Base-by-base conservation (phyloP, 2,888 invertebrate genomes). In the Hypsopygia costalis region DNA sequence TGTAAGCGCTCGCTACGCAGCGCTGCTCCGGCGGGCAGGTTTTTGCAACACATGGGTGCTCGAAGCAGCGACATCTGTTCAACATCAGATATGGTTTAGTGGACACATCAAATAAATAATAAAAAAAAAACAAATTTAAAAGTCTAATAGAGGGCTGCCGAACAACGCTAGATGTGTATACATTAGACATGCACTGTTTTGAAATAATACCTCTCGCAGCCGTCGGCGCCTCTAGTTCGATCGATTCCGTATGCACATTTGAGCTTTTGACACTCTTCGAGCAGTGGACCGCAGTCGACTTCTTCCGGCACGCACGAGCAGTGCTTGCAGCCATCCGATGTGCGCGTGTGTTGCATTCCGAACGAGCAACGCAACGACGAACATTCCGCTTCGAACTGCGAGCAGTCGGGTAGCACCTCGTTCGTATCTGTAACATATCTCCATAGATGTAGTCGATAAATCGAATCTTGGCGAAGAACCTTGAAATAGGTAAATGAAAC, bases 191-290 rank as follows among this genome's bases (percentile, higher is more conserved):
- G n/a, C n/a, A n/a, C n/a, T n/a, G n/a, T n/a, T n/a, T n/a, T n/a
- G n/a, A n/a, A n/a, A n/a, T n/a, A n/a, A n/a, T 16, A 81, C 82
- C 70, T 73, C 29, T 69, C 66, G 43, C 86, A 86, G 21, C 76
- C 76, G 6, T 78, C 69, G 1, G 49, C 40, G 1, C 60, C 73
- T 1, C 36, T 43, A 6, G 34, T 39, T 37, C 51, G 91, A 42
- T 92, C 91, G 1, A 93, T 77, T 5, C 95, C 96, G 62, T 94
- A 95, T 0, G 92, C 90, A 70, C 97, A 97, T 30, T 89, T 89
- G n/a, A 94, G 70, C 0, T 75, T 73, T 0, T 80, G 81, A 67
- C 96, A 96, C 56, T 94, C 91, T 20, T 90, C 88, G 21, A 77
- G 85, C 46, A 90, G 90, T 36, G 71, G 78, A 30, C 85, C 89